Conservation (phyloP, 2,888 invertebrate genomes). For the Drosophila prostipennis region DNA sequence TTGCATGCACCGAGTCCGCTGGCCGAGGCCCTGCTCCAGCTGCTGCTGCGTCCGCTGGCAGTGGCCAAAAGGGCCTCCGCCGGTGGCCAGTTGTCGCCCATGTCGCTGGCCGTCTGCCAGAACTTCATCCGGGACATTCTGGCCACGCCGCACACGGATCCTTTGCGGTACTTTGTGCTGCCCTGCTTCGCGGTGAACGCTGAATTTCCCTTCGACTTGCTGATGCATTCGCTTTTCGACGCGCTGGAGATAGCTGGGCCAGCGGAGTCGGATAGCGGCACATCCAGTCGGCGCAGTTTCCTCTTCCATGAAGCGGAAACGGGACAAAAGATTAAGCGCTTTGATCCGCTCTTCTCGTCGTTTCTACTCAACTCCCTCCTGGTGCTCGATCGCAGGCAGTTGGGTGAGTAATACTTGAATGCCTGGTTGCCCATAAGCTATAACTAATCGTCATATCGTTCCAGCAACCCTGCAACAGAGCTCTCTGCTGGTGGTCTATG, state of each 20-base stretch:
- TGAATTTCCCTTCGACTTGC: slow-evolving; percentile 86
- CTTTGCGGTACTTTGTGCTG: slow-evolving; percentile 89
- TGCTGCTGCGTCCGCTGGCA: slow-evolving; percentile 90
- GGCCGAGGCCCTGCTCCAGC: slow-evolving; percentile 89
- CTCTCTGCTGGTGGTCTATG: slow-evolving; percentile 75
- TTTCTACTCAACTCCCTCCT: slow-evolving; percentile 82
- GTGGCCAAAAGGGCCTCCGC: slow-evolving; percentile 82
- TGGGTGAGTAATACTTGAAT: slow-evolving; percentile 58
- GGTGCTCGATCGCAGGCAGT: slow-evolving; percentile 81
- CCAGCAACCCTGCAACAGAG: slow-evolving; percentile 71
- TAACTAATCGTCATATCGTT: neutral
- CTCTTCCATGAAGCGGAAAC: slow-evolving; percentile 40
- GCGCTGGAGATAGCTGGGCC: slow-evolving; percentile 51
- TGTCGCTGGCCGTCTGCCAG: slow-evolving; percentile 68
- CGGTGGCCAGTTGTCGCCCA: slow-evolving; percentile 48
- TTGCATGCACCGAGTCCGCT: slow-evolving; percentile 89
- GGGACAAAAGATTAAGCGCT: slow-evolving; percentile 8
- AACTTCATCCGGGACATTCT: slow-evolving; percentile 88
- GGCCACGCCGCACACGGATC: slow-evolving; percentile 87
- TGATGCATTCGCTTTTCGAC: slow-evolving; percentile 84
- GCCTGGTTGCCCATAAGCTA: too few relatives aligned
- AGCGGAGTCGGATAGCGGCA: slow-evolving; percentile 63
- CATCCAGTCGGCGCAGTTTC: slow-evolving; percentile 29
- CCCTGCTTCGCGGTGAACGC: slow-evolving; percentile 87
- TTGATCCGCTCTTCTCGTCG: slow-evolving; percentile 70